Conservation (phyloP, 2,113 vertebrate genomes). For the Sorex fumeus region DNA sequence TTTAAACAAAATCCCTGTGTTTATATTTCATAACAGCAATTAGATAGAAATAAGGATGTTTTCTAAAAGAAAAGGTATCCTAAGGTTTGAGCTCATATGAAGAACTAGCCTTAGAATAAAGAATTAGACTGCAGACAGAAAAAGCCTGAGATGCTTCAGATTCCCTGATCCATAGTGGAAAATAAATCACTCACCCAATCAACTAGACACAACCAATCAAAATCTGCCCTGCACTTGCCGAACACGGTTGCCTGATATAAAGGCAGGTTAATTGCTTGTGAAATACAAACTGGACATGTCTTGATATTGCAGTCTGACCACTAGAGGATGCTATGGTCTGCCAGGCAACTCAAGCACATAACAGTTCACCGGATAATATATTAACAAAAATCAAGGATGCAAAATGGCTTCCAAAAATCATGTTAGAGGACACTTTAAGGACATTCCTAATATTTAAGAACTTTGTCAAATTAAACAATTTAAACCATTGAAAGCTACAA, state of each 20-base stretch:
- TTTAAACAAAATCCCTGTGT: not conserved
- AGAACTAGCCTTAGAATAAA: not conserved
- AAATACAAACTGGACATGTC: not conserved
- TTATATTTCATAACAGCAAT: not conserved
- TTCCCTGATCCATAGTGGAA: not conserved
- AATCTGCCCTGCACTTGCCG: not conserved
- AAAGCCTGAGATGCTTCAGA: not conserved
- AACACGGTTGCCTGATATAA: not conserved
- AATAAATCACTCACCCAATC: not conserved
- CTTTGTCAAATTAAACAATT: not conserved
- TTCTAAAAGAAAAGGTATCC: too few species aligned
- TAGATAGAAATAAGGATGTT: not conserved
- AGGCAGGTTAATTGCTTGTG: not conserved
- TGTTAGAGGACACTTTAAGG: slow-evolving; percentile 61
- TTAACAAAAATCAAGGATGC: not conserved
- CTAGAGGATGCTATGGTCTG: slow-evolving; percentile 71
- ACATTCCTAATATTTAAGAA: not conserved
- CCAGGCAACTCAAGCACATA: not conserved
- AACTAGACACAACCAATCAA: not conserved
- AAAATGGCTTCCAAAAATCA: slow-evolving; percentile 70
- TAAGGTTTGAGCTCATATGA: not conserved
- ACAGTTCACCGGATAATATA: not conserved
- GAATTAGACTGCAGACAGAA: not conserved
- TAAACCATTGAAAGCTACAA: slow-evolving; percentile 8
- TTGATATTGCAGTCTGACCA: slow-evolving; percentile 34